Evolutionary conservation across 2,113 vertebrate genomes (phyloP).

Genomic region (Pycnonotus jocosus): DNA sequence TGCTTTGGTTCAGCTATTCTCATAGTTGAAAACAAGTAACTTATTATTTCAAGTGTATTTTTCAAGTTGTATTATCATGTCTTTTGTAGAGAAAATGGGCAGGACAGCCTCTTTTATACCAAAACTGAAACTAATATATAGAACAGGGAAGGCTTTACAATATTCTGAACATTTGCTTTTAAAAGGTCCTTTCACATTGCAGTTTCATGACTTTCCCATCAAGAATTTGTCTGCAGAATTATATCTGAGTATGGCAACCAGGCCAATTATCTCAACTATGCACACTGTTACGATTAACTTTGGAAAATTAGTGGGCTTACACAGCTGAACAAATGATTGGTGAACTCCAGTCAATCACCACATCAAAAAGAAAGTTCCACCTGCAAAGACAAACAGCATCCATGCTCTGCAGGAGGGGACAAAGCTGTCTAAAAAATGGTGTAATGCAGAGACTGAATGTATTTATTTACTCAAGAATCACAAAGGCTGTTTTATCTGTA

Average conservation of each 20-base stretch:
- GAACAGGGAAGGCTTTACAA: constrained; percentile 14
- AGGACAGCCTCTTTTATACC: constrained; percentile 40
- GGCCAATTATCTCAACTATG: constrained; percentile 33
- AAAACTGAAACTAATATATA: constrained; percentile 55
- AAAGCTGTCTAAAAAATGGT: not conserved
- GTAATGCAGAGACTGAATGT: not conserved
- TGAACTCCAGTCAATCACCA: constrained; percentile 10
- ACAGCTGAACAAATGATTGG: constrained; percentile 29
- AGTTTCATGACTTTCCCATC: constrained; percentile 24
- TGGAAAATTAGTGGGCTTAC: constrained; percentile 14
- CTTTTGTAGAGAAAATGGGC: constrained; percentile 44
- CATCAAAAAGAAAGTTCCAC: not conserved
- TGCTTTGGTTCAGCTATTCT: constrained; percentile 38
- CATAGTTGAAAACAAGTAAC: constrained; percentile 31
- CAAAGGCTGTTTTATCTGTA: not conserved
- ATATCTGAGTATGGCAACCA: not conserved
- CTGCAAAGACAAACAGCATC: constrained; percentile 11
- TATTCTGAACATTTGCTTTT: constrained; percentile 6
- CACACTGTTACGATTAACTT: not conserved
- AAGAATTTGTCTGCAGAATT: constrained; percentile 54
- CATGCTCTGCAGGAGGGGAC: not conserved
- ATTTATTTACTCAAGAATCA: constrained; percentile 2
- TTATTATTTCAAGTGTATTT: constrained; percentile 29
- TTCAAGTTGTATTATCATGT: not conserved
- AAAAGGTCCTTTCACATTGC: constrained; percentile 21